phyloP scores from a whole-genome alignment of 2,797 vertebrate genomes.

The Bovichtus diacanthus region DNA sequence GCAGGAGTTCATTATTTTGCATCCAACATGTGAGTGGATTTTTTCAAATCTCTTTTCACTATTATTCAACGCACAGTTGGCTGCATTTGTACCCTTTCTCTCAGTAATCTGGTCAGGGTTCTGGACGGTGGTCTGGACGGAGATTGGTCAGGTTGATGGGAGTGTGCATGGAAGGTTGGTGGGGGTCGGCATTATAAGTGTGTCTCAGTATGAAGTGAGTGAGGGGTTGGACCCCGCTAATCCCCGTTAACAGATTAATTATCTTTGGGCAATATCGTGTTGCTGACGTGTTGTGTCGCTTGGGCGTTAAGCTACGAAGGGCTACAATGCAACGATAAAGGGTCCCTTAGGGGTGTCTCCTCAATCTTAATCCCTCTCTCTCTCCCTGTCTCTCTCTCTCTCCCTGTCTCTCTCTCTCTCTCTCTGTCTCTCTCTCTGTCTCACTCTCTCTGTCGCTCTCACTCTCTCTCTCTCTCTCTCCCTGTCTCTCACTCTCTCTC shows the following conservation, averaged over 20 bases:
- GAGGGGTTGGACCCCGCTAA: constrained; percentile 69
- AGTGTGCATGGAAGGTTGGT: constrained; percentile 48
- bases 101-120: constrained; percentile 68
- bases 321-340: constrained; percentile 77
- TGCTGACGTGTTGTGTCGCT: constrained; percentile 56
- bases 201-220: constrained; percentile 53
- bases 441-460: constrained; percentile 59
- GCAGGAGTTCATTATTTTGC: constrained; percentile 65
- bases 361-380: constrained; percentile 77
- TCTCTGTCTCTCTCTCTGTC: constrained; percentile 44
- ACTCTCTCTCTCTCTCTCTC: constrained; percentile 58
- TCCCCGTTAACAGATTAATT: constrained; percentile 80
- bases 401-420: constrained; percentile 45
- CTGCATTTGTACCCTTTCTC: constrained; percentile 43
- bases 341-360: constrained; percentile 81
- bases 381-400: constrained; percentile 33
- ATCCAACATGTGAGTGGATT: constrained; percentile 68
- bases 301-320: constrained; percentile 61
- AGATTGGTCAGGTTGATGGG: constrained; percentile 67
- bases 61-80: constrained; percentile 33
- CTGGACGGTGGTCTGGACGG: constrained; percentile 51
- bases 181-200: constrained; percentile 57
- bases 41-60: constrained; percentile 41
- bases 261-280: constrained; percentile 76
- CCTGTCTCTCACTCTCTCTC: constrained; percentile 38